A percentile compares a stretch with the other conserved stretches of the same genome.
Evolutionary conservation across 2,888 invertebrate genomes (phyloP).

Genomic region (Caenorhabditis angaria): DNA sequence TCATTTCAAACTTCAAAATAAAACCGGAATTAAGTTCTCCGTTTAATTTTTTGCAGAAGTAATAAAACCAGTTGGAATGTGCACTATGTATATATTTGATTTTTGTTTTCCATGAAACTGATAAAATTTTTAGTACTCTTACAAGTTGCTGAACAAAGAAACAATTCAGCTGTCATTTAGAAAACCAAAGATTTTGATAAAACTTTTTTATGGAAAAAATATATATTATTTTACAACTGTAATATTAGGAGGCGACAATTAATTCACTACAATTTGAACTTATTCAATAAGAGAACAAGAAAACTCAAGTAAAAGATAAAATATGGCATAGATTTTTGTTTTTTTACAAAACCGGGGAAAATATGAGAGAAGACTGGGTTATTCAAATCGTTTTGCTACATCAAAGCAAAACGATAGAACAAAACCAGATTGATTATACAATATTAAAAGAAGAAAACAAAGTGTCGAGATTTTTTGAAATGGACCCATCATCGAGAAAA

Average conservation of each 20-base stretch:
- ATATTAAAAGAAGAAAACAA: background rate
- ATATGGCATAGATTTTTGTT: no score
- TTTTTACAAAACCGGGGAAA: background rate
- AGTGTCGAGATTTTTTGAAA: conserved; percentile 32
- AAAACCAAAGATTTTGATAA: background rate
- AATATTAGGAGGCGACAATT: background rate
- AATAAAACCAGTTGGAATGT: no score
- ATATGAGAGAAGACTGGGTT: background rate
- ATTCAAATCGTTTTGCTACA: background rate
- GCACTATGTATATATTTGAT: background rate
- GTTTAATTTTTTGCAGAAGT: no score
- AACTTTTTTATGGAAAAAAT: background rate
- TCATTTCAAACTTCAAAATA: no score
- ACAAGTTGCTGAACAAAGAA: background rate
- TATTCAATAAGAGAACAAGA: no score
- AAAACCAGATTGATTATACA: background rate
- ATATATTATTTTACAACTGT: background rate
- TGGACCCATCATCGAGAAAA: conserved; percentile 43
- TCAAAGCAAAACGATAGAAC: background rate
- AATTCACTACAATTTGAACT: no score
- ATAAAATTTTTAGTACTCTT: background rate
- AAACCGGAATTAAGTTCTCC: no score
- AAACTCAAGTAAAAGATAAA: no score
- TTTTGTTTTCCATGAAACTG: background rate
- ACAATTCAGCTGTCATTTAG: background rate